Percentiles rank a stretch among this genome's conserved stretches.
Evolutionary conservation across 2,888 invertebrate species (phyloP).

Genomic region (Campaea margaritaria): DNA sequence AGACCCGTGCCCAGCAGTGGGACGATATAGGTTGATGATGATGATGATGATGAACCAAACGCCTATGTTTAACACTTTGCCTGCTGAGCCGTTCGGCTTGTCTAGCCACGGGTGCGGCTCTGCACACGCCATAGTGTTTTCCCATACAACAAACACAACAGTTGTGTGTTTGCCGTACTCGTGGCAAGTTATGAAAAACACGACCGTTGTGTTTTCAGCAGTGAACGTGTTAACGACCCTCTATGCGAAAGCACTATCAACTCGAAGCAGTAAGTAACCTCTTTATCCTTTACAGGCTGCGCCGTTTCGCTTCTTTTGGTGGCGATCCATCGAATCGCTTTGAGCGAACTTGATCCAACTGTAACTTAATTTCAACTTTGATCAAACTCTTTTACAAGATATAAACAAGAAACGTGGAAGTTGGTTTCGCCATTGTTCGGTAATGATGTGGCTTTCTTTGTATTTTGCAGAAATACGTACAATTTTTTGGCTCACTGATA

Average conservation of each 20-base stretch:
- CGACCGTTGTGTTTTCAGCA: too few species aligned
- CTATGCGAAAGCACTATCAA: constrained; percentile 23
- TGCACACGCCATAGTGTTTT: too few species aligned
- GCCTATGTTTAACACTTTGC: too few species aligned
- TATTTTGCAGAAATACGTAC: neutral
- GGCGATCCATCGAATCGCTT: constrained; percentile 48
- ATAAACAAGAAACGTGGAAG: constrained; percentile 34
- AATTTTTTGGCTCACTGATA: neutral
- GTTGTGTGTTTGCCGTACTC: too few species aligned
- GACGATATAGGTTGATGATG: too few species aligned
- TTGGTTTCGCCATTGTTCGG: constrained; percentile 16
- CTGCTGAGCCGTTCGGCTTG: too few species aligned
- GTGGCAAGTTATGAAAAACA: too few species aligned
- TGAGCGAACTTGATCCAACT: constrained; percentile 47
- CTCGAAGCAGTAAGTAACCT: constrained; percentile 47
- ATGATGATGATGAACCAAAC: too few species aligned
- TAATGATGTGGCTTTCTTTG: constrained; percentile 9
- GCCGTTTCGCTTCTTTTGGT: constrained; percentile 45
- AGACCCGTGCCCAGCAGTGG: too few species aligned
- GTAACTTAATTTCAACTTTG: constrained; percentile 45
- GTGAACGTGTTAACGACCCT: neutral
- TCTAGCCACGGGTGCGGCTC: too few species aligned
- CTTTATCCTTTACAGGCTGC: constrained; percentile 46
- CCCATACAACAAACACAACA: too few species aligned
- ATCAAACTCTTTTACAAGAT: constrained; percentile 26